phyloP scores from a whole-genome alignment of 1,140 invertebrate species.

The Calephelis nemesis region DNA sequence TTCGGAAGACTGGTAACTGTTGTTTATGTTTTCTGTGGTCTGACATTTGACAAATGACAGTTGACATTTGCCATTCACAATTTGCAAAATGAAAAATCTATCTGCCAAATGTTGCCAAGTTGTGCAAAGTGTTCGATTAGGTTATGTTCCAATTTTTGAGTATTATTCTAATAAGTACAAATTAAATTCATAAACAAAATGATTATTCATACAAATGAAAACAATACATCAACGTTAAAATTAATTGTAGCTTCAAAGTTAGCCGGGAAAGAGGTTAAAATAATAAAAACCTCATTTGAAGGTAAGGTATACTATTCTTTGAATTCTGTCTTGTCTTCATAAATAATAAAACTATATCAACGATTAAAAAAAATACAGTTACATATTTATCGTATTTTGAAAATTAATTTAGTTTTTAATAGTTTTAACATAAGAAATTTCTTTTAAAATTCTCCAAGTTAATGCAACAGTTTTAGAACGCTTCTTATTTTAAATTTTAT shows the following conservation, averaged over 20 bases:
- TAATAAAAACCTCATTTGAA: constrained; percentile 79
- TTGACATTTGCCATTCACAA: not conserved
- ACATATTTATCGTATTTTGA: too few species aligned
- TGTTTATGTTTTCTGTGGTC: not conserved
- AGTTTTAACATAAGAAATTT: too few species aligned
- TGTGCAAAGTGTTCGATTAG: constrained; percentile 23
- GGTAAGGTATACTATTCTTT: constrained; percentile 62
- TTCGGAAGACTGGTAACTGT: too few species aligned
- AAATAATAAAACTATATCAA: not conserved
- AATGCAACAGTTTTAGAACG: too few species aligned
- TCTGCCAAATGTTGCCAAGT: constrained; percentile 2
- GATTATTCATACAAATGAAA: constrained; percentile 85
- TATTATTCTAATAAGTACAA: constrained; percentile 24
- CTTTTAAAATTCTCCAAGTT: too few species aligned
- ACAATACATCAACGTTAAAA: constrained; percentile 86
- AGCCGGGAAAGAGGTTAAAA: constrained; percentile 75
- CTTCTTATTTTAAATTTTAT: too few species aligned
- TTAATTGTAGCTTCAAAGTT: constrained; percentile 84
- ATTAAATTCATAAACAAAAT: constrained; percentile 64
- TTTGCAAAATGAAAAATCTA: constrained; percentile 12
- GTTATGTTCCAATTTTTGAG: constrained; percentile 37
- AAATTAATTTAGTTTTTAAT: too few species aligned
- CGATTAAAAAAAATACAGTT: too few species aligned
- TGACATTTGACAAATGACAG: not conserved
- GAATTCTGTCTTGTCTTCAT: not conserved